Evolutionary conservation across 2,888 invertebrate genomes (phyloP), one percentile per base, ranked within the genome.

Genomic region (Eupithecia dodoneata): DNA sequence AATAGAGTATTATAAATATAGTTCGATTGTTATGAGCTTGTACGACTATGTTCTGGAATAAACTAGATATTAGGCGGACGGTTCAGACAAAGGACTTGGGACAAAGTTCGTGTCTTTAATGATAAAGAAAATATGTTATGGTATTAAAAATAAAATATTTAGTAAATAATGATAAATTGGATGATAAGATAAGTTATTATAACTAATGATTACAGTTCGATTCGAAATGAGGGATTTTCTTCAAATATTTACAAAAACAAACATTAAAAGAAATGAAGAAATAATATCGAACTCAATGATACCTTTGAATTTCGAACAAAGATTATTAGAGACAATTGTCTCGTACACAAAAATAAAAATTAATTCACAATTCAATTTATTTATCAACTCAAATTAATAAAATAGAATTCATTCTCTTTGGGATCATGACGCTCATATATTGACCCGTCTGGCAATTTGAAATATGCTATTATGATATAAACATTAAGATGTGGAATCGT

Each of bases 1-100:
- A 79, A 79, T 79, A 76, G 76, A 74, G 70, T 76, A 76, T 79
- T 79, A 79, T 76, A 76, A 76, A 79, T 74, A 79, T 79, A 49
- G 45, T 59, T 71, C 70, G 73, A 74, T 76, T 72, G 70, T 71
- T 74, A 52, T 74, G 49, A 78, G 71, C 65, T 73, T 72, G 74
- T 73, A 78, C 76, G 74, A 74, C 73, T 65, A 72, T 65, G 72
- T 55, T 74, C 76, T 70, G 74, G 65, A 73, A 76, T 72, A 74
- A 78, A 76, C 71, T 5, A 12, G 42, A 66, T 15, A 42, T 70
- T 72, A 65, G 44, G 63, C 45, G 47, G 59, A 66, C 65, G 15
- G 7, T 71, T 45, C 44, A 75, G 67, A 78, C 73, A 78, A 59
- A 65, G 66, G 15, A 66, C 66, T 69, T 15, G 30, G 13, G 18